phyloP scores from a whole-genome alignment of 1,140 invertebrate genomes.

The Drosophila tropicalis region DNA sequence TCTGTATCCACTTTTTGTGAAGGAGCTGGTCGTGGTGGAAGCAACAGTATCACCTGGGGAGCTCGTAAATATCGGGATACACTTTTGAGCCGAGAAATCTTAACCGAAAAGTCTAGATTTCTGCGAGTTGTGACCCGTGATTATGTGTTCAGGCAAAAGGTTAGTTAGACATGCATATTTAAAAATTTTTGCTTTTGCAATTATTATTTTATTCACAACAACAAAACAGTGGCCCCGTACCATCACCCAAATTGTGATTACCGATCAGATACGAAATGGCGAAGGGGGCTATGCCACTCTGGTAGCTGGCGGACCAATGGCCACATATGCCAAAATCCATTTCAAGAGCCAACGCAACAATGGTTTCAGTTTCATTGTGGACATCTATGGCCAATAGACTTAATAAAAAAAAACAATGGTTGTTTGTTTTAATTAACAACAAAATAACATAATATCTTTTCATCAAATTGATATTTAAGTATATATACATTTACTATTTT shows the following conservation, averaged over 20 bases:
- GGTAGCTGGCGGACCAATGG: constrained; percentile 82
- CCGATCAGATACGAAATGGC: constrained; percentile 84
- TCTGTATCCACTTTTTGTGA: constrained; percentile 22
- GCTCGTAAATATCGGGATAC: constrained; percentile 59
- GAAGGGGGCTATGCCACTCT: constrained; percentile 84
- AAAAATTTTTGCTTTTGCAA: not conserved
- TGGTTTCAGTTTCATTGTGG: constrained; percentile 84
- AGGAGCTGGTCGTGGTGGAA: constrained; percentile 37
- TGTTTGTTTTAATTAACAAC: constrained; percentile 14
- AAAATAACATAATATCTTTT: not conserved
- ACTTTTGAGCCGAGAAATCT: constrained; percentile 72
- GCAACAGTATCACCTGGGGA: constrained; percentile 73
- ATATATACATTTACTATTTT: not conserved
- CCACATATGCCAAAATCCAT: constrained; percentile 82
- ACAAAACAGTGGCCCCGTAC: constrained; percentile 39
- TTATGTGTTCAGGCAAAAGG: constrained; percentile 52
- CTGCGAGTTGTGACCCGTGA: constrained; percentile 75
- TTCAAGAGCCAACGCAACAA: constrained; percentile 85
- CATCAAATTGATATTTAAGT: not conserved
- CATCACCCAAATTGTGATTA: constrained; percentile 84
- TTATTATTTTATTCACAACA: not conserved
- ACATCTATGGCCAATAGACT: constrained; percentile 81
- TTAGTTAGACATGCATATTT: not conserved
- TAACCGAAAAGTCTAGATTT: constrained; percentile 80
- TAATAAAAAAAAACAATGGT: not conserved